Percentiles rank a stretch among this genome's conserved stretches.
Evolutionary conservation across 2,113 vertebrate species (phyloP).

Genomic region (Chloebia gouldiae): DNA sequence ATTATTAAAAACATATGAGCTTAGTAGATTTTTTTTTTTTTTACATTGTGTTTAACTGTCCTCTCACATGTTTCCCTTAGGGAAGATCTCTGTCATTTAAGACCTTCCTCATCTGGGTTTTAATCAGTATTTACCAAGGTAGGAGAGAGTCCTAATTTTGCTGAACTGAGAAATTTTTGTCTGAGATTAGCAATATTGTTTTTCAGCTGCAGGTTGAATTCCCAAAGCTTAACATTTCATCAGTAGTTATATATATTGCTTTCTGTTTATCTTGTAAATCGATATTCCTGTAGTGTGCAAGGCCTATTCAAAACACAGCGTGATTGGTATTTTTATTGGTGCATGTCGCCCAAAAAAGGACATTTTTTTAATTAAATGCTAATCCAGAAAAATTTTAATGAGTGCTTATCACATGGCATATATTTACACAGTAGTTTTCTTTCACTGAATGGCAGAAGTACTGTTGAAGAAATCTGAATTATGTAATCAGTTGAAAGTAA

Average conservation of each 20-base stretch:
- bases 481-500: conserved; percentile 52
- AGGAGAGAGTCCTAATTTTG: conserved; percentile 18
- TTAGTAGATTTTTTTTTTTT: not conserved
- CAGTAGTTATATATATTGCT: conserved; percentile 46
- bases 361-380: conserved; percentile 76
- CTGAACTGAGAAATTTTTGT: conserved; percentile 11
- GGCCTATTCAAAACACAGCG: not conserved
- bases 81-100: conserved; percentile 94
- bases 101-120: conserved; percentile 84
- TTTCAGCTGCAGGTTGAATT: conserved; percentile 61
- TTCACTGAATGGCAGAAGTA: conserved; percentile 13
- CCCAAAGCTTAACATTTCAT: conserved; percentile 54
- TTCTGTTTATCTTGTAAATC: conserved; percentile 62
- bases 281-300: conserved; percentile 52
- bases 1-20: not conserved
- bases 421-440: conserved; percentile 61
- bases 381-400: conserved; percentile 58
- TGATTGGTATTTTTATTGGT: conserved; percentile 16
- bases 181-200: conserved; percentile 54
- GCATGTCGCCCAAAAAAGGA: conserved; percentile 55
- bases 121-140: conserved; percentile 86
- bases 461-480: conserved; percentile 44
- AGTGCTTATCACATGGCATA: conserved; percentile 56
- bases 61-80: conserved; percentile 69
- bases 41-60: not conserved